Percentiles rank a stretch among this genome's conserved stretches.
Evolutionary conservation across 2,888 invertebrate species (phyloP).

Genomic region (Teleiodes luculella): DNA sequence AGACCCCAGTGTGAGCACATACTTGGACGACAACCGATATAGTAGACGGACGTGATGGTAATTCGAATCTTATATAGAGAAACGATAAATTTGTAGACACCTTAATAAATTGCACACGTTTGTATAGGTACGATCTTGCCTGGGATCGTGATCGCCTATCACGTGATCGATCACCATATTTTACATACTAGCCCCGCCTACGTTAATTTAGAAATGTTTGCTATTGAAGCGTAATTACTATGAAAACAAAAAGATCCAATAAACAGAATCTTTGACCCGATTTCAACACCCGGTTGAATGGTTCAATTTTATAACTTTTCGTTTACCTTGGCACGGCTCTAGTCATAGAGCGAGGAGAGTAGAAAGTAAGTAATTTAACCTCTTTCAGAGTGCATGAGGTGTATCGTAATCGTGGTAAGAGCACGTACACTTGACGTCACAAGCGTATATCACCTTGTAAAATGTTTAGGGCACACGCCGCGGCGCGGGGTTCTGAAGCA

Average conservation of each 20-base stretch:
- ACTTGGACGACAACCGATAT: constrained; percentile 43
- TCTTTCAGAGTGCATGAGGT: not conserved
- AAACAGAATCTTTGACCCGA: constrained; percentile 4
- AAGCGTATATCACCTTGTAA: constrained; percentile 37
- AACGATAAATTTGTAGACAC: constrained; percentile 51
- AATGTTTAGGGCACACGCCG: constrained; percentile 42
- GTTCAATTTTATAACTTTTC: constrained; percentile 4
- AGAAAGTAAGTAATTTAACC: not conserved
- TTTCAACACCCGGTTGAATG: not conserved
- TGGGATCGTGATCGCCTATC: constrained; percentile 5
- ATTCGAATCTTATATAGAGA: constrained; percentile 40
- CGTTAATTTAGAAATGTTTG: not conserved
- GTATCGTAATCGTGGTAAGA: constrained; percentile 19
- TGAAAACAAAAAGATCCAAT: constrained; percentile 7
- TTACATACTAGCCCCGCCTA: not conserved
- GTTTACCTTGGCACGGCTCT: constrained; percentile 7
- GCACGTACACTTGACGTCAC: constrained; percentile 35
- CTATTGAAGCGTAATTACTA: constrained; percentile 3
- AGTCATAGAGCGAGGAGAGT: not conserved
- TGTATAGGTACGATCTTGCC: no score
- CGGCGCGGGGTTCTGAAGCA: constrained; percentile 30
- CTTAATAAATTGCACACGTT: constrained; percentile 51
- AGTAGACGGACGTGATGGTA: constrained; percentile 46
- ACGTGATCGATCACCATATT: not conserved
- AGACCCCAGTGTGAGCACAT: constrained; percentile 42